These are phyloP conservation scores for Cinclus mexicanus DNA, from an alignment of 2,113 vertebrate species.

Conservation along the genomic window DNA sequence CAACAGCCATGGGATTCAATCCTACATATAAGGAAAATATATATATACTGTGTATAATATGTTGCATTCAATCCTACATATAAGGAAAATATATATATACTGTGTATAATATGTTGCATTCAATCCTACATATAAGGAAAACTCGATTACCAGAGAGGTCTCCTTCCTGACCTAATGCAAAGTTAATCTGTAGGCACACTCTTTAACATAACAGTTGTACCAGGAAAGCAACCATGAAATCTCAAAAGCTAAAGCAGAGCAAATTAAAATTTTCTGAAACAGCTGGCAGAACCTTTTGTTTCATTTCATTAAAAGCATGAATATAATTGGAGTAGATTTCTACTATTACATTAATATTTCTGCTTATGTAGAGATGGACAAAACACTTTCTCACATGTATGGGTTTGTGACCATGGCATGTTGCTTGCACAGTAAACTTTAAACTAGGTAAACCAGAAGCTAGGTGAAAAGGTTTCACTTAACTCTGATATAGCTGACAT, in stretches of 20 bases:
- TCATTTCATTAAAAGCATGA: conserved; percentile 17
- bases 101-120: neutral
- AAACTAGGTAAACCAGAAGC: neutral
- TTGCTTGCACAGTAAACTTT: neutral
- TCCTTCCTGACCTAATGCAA: neutral
- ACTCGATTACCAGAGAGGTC: neutral
- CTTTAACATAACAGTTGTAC: conserved; percentile 49
- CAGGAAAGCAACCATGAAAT: conserved; percentile 51
- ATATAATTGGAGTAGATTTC: conserved; percentile 2
- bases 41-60: neutral
- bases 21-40: neutral
- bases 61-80: neutral
- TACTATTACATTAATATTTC: neutral
- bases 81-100: neutral
- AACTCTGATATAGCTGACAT: neutral
- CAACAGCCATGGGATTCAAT: neutral
- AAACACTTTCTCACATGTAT: neutral
- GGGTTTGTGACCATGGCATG: neutral
- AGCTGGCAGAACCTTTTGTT: conserved; percentile 39
- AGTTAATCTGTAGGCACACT: conserved; percentile 55
- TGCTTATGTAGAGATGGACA: neutral
- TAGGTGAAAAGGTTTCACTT: neutral
- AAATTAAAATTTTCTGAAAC: conserved; percentile 56
- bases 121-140: neutral
- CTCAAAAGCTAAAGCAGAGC: conserved; percentile 43